Base-by-base conservation (phyloP, 2,113 vertebrate genomes). In the Eulacestoma nigropectus region DNA sequence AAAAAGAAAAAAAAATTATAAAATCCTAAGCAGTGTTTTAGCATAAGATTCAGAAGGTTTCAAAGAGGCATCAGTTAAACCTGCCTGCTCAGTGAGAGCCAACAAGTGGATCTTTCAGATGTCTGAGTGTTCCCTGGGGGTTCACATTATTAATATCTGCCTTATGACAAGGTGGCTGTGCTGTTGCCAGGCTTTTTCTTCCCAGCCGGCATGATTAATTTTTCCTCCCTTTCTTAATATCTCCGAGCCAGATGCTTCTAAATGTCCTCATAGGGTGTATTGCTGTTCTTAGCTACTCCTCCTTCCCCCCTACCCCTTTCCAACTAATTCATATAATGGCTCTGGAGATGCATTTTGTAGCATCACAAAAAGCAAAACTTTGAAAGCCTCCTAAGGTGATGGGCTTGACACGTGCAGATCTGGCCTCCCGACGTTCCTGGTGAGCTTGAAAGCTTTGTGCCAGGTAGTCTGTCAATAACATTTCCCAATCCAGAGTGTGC, bases 211-310 rank as follows among this genome's bases (percentile, higher is more conserved):
- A 41, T 97, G 96, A 97, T 97, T 97, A 97, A 97, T 98, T 98
- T 98, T 98, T 98, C 95, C 87, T 98, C 97, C 98, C 97, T 98
- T 98, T 98, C 98, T 98, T 98, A 98, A 98, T 98, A 98, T 98
- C 98, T 98, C 97, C 63, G 95, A 98, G 97, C 96, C 95, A 95
- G 97, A 93, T 96, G 97, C 97, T 97, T 96, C 94, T 96, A 85
- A 97, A 95, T 97, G 97, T 97, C 95, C 97, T 93, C 95, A 96
- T 60, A 97, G 98, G 98, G 98, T 98, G 98, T 97, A 96, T 93
- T 92, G 98, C 96, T 97, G 96, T 97, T 98, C 97, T 97, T 97
- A 97, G 96, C 96, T 84, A 87, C 97, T 98, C 97, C 90, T 95
- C 76, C 76, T 88, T 67, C 44, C 60, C 46, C 65, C n/a, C 49